Conservation (phyloP, 2,888 invertebrate species). For the Hipparchia semele region DNA sequence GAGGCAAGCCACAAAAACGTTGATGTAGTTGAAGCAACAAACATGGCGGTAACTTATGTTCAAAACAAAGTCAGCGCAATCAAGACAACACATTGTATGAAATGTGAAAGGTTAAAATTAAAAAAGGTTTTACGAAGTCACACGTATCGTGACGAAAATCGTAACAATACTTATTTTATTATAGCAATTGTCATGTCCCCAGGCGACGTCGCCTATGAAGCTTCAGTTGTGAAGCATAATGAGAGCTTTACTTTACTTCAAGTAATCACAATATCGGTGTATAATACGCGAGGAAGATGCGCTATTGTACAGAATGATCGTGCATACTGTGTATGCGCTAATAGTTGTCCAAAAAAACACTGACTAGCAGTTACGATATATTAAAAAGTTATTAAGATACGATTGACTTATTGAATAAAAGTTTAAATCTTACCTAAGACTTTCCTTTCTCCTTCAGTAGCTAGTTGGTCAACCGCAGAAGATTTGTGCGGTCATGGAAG, state of each 20-base stretch:
- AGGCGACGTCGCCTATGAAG: slow-evolving; percentile 85
- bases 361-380: neutral
- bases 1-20: slow-evolving; percentile 56
- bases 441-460: neutral
- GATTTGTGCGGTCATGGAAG: neutral
- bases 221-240: slow-evolving; percentile 78
- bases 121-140: slow-evolving; percentile 73
- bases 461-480: neutral
- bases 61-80: slow-evolving; percentile 47
- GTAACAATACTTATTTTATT: slow-evolving; percentile 76
- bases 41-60: slow-evolving; percentile 59
- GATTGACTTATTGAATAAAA: too few species aligned
- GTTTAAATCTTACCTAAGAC: neutral
- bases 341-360: slow-evolving; percentile 40
- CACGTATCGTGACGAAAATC: slow-evolving; percentile 54
- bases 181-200: slow-evolving; percentile 85
- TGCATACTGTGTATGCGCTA: slow-evolving; percentile 56
- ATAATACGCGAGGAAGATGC: slow-evolving; percentile 56
- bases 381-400: neutral
- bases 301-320: slow-evolving; percentile 50
- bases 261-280: slow-evolving; percentile 69
- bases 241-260: slow-evolving; percentile 73
- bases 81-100: slow-evolving; percentile 54
- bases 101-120: slow-evolving; percentile 78
- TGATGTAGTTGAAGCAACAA: slow-evolving; percentile 67